Evolutionary conservation across 1,140 invertebrate species (phyloP), one percentile per base, ranked within the genome.

Genomic region (Drosophila kepulauana): DNA sequence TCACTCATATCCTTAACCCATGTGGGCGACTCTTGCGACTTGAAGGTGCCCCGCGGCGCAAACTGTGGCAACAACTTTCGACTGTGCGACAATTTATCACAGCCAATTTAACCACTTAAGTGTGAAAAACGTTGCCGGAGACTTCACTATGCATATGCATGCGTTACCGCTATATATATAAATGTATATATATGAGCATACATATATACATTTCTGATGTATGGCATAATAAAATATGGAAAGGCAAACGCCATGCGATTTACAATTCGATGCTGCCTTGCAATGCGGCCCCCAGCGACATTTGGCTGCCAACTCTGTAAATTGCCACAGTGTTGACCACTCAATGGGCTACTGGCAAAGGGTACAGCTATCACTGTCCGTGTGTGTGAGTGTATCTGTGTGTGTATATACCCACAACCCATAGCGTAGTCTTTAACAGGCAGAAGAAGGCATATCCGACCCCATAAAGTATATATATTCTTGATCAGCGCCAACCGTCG

Each of bases 101-200:
- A 84, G 81, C 81, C 85, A 89, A 88, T 88, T 88, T 88, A 88
- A 89, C 85, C 85, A 89, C 85, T 88, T 88, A 88, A 88, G 85
- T 89, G 81, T 73, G 81, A 85, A 89, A 89, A 84, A 89, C 78
- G 80, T 84, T 81, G 78, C 63, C 59, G 65, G 48, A 38, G 35
- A 10, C 8, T 62, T 48, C 45, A 48, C 58, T 64, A 46, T 67
- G 66, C 70, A 70, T 76, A 63, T 67, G 63, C 59, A 58, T 52
- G 41, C 45, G 30, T 41, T 61, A 65, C 45, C 64, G 15, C 10
- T 11, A 49, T 57, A 28, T 57, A 28, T 33, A 30, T 73, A 64
- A 7, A 30, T 11, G 15, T 25, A 57, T 8, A 41, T 66, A 58
- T 41, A 13, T 65, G 46, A 41, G 5, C 11, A 35, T 61, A 43